phyloP scores from a whole-genome alignment of 37 sponge, comb jelly and placozoan genomes.

The Chondrosia reniformis region DNA sequence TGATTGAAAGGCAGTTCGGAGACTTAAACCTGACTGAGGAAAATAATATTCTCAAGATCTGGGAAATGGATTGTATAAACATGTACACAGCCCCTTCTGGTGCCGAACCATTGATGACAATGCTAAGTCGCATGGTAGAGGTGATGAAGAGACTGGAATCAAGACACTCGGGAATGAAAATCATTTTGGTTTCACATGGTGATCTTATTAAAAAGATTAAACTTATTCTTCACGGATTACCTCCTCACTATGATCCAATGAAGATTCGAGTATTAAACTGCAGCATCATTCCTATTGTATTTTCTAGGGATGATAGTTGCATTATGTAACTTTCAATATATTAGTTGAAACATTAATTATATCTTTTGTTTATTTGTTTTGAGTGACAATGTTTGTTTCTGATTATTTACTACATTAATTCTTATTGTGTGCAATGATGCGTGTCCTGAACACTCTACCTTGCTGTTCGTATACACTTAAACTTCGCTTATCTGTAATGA shows the following conservation, averaged over 20 bases:
- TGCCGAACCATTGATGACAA: neutral
- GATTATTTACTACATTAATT: neutral
- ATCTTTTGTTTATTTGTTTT: neutral
- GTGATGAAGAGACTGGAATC: neutral
- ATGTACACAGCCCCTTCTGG: neutral
- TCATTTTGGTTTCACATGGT: slow-evolving; percentile 19
- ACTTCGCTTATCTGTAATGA: no score
- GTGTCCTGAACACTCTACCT: no score
- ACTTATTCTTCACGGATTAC: neutral
- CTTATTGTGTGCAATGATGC: no score
- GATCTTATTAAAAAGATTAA: slow-evolving; percentile 5
- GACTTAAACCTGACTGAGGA: neutral
- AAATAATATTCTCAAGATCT: neutral
- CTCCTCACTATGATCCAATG: neutral
- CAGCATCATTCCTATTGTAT: neutral
- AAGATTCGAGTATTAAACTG: neutral
- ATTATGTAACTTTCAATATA: neutral
- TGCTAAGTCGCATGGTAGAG: neutral
- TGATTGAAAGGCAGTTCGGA: slow-evolving; percentile 21
- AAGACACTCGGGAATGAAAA: neutral
- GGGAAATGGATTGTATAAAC: neutral
- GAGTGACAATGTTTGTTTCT: neutral
- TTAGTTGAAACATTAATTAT: neutral
- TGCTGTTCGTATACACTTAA: no score
- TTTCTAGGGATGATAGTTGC: neutral